These are phyloP conservation scores for Proctacanthus coquilletti DNA, from an alignment of 1,140 invertebrate species.

Conservation along the genomic window DNA sequence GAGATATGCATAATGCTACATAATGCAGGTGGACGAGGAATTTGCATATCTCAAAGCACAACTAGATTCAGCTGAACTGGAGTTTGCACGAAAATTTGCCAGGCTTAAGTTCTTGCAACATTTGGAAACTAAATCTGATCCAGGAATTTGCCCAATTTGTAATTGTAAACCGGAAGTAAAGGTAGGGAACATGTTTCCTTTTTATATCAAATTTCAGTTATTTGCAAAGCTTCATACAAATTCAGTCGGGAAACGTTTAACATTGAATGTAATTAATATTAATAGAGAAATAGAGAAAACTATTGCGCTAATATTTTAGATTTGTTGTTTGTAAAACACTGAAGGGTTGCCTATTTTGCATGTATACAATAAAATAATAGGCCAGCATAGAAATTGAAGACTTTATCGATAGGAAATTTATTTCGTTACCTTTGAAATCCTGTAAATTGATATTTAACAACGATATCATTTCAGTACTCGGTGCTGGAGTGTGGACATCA, in stretches of 20 bases:
- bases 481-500: constrained; percentile 26
- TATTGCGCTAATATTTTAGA: too few species aligned
- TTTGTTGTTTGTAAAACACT: too few species aligned
- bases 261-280: too few species aligned
- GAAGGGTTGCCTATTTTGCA: too few species aligned
- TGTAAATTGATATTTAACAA: too few species aligned
- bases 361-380: too few species aligned
- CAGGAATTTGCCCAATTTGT: constrained; percentile 58
- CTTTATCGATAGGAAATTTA: too few species aligned
- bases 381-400: too few species aligned
- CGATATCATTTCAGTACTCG: constrained; percentile 19
- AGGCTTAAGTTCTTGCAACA: constrained; percentile 25
- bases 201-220: background rate
- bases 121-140: constrained; percentile 21
- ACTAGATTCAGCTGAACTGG: constrained; percentile 13
- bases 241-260: too few species aligned
- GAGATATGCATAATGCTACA: background rate
- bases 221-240: too few species aligned
- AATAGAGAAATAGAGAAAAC: too few species aligned
- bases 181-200: constrained; percentile 11
- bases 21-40: constrained; percentile 12
- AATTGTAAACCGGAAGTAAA: constrained; percentile 22
- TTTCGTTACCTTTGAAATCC: too few species aligned
- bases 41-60: constrained; percentile 13
- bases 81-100: constrained; percentile 16